Base-by-base conservation (phyloP, 2,797 vertebrate species). In the Premnoplex brunnescens region DNA sequence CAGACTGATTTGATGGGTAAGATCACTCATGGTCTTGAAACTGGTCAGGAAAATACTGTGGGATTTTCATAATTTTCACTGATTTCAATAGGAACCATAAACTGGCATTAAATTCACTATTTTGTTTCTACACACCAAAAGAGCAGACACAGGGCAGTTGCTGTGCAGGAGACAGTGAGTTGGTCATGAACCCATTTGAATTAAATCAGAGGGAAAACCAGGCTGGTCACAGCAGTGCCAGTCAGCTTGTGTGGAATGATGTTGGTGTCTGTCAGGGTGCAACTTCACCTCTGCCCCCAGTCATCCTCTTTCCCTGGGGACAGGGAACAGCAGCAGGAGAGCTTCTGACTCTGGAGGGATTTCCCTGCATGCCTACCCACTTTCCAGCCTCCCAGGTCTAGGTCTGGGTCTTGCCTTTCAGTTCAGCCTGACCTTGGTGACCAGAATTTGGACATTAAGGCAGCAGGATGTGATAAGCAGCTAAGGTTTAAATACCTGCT, bases 301-400 rank as follows among this genome's bases (percentile, higher is more conserved):
- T 9, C 34, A 22, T 18, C 11, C 23, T 23, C 7, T 67, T 82
- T 10, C 10, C 23, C 10, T 0, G 1, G 30, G 32, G 6, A 62
- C 28, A 36, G 13, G 0, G 0, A 44, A 44, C 20, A 58, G 37
- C 0, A 0, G 7, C 37, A 36, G n/a, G 22, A 14, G 14, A 62
- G 10, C 20, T 71, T 13, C 39, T 85, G 44, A 5, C n/a, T 71
- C 62, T 41, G 36, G 41, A 39, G 5, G 18, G 24, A 51, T 32
- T 72, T 90, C 28, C 20, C 43, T 54, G 28, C 0, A 0, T 36
- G 34, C 3, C 9, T 23, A 73, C 14, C 7, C 0, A 0, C n/a
- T 52, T 82, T 56, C 17, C 62, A 71, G 19, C 26, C 9, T 48
- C 13, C 32, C 37, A 71, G 28, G 22, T 6, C 36, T 58, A 23